Conservation (phyloP, 2,113 vertebrate genomes). For the Mormoops blainvillei region DNA sequence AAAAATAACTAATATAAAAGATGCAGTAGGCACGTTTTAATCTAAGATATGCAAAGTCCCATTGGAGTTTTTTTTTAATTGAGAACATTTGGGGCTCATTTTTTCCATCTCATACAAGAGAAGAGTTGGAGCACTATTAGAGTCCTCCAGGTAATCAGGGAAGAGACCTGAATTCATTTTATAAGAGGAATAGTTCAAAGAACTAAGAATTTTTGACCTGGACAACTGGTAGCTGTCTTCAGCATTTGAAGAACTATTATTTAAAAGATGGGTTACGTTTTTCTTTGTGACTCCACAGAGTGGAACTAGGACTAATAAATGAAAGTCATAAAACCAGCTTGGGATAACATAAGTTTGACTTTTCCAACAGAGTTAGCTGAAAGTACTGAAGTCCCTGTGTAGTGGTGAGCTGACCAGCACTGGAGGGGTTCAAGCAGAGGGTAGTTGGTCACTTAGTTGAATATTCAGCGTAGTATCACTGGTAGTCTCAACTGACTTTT, state of each 20-base stretch:
- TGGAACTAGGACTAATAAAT: background rate
- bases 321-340: background rate
- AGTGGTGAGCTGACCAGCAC: background rate
- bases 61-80: background rate
- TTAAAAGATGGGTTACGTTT: background rate
- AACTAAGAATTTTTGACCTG: background rate
- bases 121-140: background rate
- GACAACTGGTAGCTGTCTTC: background rate
- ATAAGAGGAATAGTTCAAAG: background rate
- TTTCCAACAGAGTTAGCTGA: background rate
- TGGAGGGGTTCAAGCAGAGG: background rate
- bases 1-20: background rate
- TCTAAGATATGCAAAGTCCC: background rate
- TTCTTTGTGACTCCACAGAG: background rate
- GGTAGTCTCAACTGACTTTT: background rate
- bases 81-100: background rate
- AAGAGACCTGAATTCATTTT: background rate
- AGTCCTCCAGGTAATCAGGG: background rate
- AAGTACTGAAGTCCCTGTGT: background rate
- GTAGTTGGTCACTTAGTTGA: background rate
- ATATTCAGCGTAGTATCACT: background rate
- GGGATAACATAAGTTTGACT: background rate
- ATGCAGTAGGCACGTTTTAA: background rate
- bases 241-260: background rate
- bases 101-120: background rate